Base-by-base conservation (phyloP, 2,888 invertebrate genomes). In the Cheiracanthium punctorium region DNA sequence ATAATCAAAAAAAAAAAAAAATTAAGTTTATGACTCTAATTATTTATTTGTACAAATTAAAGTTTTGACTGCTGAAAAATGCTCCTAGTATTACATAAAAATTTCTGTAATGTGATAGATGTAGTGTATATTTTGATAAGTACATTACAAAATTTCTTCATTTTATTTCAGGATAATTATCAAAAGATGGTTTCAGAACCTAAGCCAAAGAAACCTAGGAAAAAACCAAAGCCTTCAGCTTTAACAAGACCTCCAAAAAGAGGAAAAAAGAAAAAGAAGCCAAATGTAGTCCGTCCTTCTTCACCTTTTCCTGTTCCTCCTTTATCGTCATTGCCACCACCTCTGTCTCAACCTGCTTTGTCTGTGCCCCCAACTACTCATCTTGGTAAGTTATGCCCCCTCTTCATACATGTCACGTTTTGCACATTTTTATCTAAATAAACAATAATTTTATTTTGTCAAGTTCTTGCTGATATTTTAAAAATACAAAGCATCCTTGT, bases 111-210 rank as follows among this genome's bases (percentile, higher is more conserved):
- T n/a, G n/a, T n/a, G n/a, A n/a, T n/a, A n/a, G n/a, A n/a, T n/a
- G n/a, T n/a, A n/a, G n/a, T n/a, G n/a, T n/a, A n/a, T n/a, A n/a
- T n/a, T n/a, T n/a, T n/a, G n/a, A n/a, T n/a, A n/a, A 28, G 7
- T 0, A 64, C 24, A 64, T n/a, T 10, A 12, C n/a, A 20, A 5
- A 1, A n/a, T 5, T 20, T 28, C 1, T 5, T 10, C 28, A 1
- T 48, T 76, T 71, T 84, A 88, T 89, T 90, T 1, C 90, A 95
- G 95, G 96, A 96, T 90, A 96, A 96, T 92, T 96, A 96, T 92
- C 94, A 95, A 91, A 95, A 95, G 91, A 93, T 95, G 90, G 94
- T 94, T 89, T 95, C 95, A 90, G 95, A 95, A 92, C 94, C 94
- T 73, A 95, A 95, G 92, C 96, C 96, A 91, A 95, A 94, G 92